These are phyloP conservation scores for Volucella bombylans DNA, from an alignment of 2,888 invertebrate genomes.

Conservation along the genomic window DNA sequence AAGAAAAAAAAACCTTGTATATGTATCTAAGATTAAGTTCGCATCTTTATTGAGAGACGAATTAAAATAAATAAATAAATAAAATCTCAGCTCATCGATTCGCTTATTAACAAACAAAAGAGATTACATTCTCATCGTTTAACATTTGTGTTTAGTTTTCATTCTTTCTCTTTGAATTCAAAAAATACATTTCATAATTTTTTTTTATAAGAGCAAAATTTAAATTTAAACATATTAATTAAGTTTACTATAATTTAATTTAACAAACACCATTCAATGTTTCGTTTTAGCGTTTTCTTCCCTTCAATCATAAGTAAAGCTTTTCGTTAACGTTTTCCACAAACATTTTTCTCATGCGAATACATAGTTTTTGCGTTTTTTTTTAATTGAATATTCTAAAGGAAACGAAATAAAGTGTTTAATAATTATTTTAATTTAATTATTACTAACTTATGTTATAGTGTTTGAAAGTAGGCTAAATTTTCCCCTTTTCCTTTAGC, in stretches of 20 bases:
- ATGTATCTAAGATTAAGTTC: constrained; percentile 1
- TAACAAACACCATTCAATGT: constrained; percentile 32
- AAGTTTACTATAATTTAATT: constrained; percentile 63
- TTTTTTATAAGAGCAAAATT: no score
- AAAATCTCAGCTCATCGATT: constrained; percentile 20
- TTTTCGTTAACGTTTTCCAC: constrained; percentile 66
- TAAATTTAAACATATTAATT: constrained; percentile 19
- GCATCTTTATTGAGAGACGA: constrained; percentile 62
- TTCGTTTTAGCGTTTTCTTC: constrained; percentile 33
- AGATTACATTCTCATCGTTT: constrained; percentile 14
- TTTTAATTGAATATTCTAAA: constrained; percentile 43
- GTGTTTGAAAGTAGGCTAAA: constrained; percentile 27
- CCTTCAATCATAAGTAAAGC: constrained; percentile 63
- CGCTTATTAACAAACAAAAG: constrained; percentile 31
- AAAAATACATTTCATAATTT: no score
- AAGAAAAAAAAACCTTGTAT: neutral
- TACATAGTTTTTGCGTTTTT: no score
- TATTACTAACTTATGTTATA: constrained; percentile 33
- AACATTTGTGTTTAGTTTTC: constrained; percentile 13
- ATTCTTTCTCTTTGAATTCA: neutral
- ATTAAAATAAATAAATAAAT: constrained; percentile 48
- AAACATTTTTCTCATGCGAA: constrained; percentile 7
- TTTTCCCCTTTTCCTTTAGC: constrained; percentile 11
- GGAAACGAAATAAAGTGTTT: constrained; percentile 30
- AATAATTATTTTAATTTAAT: constrained; percentile 6